Evolutionary conservation across 2,888 invertebrate species (phyloP), one percentile per base, ranked within the genome.

Genomic region (Drosophila neoperkinsi): DNA sequence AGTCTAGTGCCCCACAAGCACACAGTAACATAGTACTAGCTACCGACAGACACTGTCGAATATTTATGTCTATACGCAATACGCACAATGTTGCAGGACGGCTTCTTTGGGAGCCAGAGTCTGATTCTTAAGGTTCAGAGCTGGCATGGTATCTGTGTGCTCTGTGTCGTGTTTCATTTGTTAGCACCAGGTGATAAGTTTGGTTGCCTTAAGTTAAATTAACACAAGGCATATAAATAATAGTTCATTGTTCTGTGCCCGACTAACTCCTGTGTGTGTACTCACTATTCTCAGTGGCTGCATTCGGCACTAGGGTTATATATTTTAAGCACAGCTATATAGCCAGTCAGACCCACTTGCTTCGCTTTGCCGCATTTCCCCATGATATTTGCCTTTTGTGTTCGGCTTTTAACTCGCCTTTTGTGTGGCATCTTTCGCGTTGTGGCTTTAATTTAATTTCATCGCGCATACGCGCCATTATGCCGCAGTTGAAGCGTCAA

Each of bases 221-320:
- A 87, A 89, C 83, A 80, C 80, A 65, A 76, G 73, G 73, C 79
- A 82, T 77, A 85, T 89, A 87, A 87, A 87, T 87, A 87, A 89
- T 81, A 71, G 79, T 71, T 79, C 81, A 81, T 87, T 89, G 81
- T 89, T 79, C 67, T 43, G 53, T 34, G 56, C 33, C 43, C 56
- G 6, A 36, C 28, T 16, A 21, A 58, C 41, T 63, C 33, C 59
- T 49, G 33, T 49, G 34, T 62, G 49, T 46, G 58, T 46, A 13
- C 30, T 38, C 55, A 46, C 21, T 55, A 53, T 46, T 58, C 63
- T 52, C 52, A 34, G n/a, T 43, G 38, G 56, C 72, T 66, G 61
- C 49, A 53, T 34, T 58, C 72, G 65, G 43, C 52, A 59, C 61
- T 30, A 4, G 31, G 46, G 55, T 59, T 73, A 56, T 69, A 74